Percentiles rank a stretch among this genome's conserved stretches.
Conservation (phyloP, 2,113 vertebrate genomes). For the Sapayoa aenigma region DNA sequence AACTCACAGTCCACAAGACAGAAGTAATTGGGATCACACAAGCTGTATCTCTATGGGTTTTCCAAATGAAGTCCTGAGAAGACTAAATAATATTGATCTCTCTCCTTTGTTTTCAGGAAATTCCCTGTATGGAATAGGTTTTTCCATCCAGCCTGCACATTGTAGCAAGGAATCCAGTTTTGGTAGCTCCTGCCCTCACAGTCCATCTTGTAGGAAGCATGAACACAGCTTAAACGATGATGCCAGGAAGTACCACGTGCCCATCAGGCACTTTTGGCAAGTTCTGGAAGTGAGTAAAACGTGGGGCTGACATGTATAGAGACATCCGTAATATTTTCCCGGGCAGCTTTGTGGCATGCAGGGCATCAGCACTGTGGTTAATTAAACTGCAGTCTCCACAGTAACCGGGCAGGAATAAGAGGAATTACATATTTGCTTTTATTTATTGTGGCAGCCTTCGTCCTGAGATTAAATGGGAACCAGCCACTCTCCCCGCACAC, state of each 20-base stretch:
- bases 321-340: background rate
- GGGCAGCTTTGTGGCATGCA: background rate
- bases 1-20: background rate
- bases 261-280: background rate
- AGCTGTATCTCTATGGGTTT: accelerated
- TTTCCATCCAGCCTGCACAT: background rate
- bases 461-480: conserved; percentile 41
- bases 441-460: conserved; percentile 55
- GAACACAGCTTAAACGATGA: background rate
- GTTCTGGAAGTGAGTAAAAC: background rate
- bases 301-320: background rate
- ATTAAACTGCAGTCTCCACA: conserved; percentile 41
- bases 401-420: conserved; percentile 25
- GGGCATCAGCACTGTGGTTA: conserved; percentile 7
- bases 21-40: background rate
- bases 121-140: background rate
- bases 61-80: background rate
- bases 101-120: background rate
- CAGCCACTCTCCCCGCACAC: background rate
- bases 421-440: conserved; percentile 60
- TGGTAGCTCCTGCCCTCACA: background rate
- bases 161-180: accelerated
- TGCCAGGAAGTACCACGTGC: background rate
- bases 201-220: background rate
- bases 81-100: background rate